Evolutionary conservation across 2,888 invertebrate genomes (phyloP).

Genomic region (Rhagonycha lutea): DNA sequence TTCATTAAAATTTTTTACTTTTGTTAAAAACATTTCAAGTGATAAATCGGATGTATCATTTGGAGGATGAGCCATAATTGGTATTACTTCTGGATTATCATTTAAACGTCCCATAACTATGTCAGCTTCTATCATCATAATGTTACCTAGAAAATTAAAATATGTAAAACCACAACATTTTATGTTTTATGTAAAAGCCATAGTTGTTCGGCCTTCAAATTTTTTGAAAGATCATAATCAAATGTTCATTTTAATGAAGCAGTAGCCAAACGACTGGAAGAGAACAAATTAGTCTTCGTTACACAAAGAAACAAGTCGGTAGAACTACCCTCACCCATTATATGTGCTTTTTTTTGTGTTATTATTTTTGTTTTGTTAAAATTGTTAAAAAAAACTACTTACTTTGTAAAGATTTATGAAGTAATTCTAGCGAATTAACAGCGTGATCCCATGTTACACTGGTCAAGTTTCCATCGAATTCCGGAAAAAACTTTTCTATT

Average conservation of each 20-base stretch:
- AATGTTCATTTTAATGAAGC: too few species aligned
- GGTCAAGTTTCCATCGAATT: constrained; percentile 65
- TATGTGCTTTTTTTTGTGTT: too few species aligned
- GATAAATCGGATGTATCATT: constrained; percentile 72
- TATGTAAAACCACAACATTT: neutral
- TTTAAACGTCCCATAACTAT: constrained; percentile 69
- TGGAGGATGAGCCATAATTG: constrained; percentile 90
- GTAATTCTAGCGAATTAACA: constrained; percentile 71
- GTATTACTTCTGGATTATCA: constrained; percentile 57
- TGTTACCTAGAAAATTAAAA: neutral
- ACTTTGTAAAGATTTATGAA: constrained; percentile 67
- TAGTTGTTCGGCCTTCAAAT: too few species aligned
- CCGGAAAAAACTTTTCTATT: constrained; percentile 15
- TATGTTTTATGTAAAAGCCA: too few species aligned
- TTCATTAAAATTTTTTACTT: constrained; percentile 55
- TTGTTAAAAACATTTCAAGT: constrained; percentile 69
- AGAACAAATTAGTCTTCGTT: too few species aligned
- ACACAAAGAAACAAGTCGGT: too few species aligned
- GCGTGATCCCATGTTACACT: constrained; percentile 85
- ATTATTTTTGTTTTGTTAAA: too few species aligned
- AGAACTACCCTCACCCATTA: too few species aligned
- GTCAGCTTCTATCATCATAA: constrained; percentile 82
- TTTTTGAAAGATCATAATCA: too few species aligned
- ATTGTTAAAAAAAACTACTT: constrained; percentile 41
- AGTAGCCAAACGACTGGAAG: neutral